A percentile compares a stretch with the other conserved stretches of the same genome.
Conservation (phyloP, 2,797 vertebrate species). For the Kryptopterus vitreolus region DNA sequence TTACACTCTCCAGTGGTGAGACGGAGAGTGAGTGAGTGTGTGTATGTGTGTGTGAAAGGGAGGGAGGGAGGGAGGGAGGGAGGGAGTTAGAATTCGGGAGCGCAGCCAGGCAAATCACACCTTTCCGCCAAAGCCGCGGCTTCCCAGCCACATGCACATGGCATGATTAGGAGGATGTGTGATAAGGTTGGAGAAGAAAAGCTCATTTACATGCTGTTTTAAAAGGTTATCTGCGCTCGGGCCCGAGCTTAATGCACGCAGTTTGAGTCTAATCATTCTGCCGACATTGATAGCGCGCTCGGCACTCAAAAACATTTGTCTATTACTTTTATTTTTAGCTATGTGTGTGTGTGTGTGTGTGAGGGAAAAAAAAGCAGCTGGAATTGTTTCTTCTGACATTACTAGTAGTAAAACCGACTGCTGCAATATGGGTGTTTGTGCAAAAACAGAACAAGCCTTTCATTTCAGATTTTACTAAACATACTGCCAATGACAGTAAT, state of each 20-base stretch:
- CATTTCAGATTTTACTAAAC: conserved; percentile 24
- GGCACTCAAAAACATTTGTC: conserved; percentile 41
- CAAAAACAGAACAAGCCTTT: neutral
- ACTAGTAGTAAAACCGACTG: conserved; percentile 11
- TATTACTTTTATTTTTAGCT: conserved; percentile 2
- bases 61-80: neutral
- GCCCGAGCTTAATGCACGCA: conserved; percentile 69
- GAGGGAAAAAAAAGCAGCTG: neutral
- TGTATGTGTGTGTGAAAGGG: conserved; percentile 35
- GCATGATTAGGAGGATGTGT: conserved; percentile 67
- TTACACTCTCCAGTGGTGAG: conserved; percentile 66
- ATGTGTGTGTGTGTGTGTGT: neutral
- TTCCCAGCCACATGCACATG: conserved; percentile 64
- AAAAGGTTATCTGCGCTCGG: conserved; percentile 74
- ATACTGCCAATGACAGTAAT: conserved; percentile 32
- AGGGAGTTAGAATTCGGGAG: conserved; percentile 23
- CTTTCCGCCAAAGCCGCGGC: conserved; percentile 55
- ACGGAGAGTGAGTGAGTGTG: conserved; percentile 34
- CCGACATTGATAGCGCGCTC: conserved; percentile 65
- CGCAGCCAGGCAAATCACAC: conserved; percentile 55
- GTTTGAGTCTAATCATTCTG: conserved; percentile 68
- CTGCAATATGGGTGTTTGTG: conserved; percentile 7
- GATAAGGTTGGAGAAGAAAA: conserved; percentile 69
- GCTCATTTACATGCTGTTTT: conserved; percentile 75
- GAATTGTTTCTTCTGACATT: neutral